Evolutionary conservation across 2,113 vertebrate species (phyloP), one percentile per base, ranked within the genome.

Genomic region (Sebastes schlegelii): DNA sequence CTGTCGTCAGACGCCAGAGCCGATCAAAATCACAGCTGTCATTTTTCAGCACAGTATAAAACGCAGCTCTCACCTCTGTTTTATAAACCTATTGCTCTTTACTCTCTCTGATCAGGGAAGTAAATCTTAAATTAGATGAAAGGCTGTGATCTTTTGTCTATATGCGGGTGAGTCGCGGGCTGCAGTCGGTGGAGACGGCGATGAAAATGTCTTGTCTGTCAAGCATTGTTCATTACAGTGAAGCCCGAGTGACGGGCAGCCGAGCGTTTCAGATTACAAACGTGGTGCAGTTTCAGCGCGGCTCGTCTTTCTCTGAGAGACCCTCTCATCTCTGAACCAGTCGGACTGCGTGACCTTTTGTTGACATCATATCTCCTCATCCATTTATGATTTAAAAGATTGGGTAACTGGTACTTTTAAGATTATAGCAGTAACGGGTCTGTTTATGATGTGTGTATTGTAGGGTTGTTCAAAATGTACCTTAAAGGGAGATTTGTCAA

Each of bases 191-290:
- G 5, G 34, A 74, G 49, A 17, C 43, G 45, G 19, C 62, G 4
- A 3, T 58, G 65, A 69, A 85, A 70, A 9, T 34, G 71, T 84
- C 72, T 83, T 54, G 26, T 82, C 65, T 52, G 80, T 73, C 72
- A 40, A 69, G 21, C 65, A 4, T 46, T 67, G 60, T 55, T 78
- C 55, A 68, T 71, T 63, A 69, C 10, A 52, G 26, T 55, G 63
- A 62, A 62, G 57, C 74, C 26, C 77, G 10, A 66, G 74, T 42
- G 88, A 75, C 69, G 60, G 69, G 66, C 75, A 85, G 60, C 74
- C 55, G 34, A 86, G 91, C 54, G 69, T 84, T 82, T 90, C 78
- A 71, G 26, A 83, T 89, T 82, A 84, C 82, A 62, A 8, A 52
- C 42, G 17, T 0, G 51, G 34, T 55, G 83, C 79, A 49, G 55